phyloP scores from a whole-genome alignment of 1,140 invertebrate genomes.

The Drosophila parabipectinata region DNA sequence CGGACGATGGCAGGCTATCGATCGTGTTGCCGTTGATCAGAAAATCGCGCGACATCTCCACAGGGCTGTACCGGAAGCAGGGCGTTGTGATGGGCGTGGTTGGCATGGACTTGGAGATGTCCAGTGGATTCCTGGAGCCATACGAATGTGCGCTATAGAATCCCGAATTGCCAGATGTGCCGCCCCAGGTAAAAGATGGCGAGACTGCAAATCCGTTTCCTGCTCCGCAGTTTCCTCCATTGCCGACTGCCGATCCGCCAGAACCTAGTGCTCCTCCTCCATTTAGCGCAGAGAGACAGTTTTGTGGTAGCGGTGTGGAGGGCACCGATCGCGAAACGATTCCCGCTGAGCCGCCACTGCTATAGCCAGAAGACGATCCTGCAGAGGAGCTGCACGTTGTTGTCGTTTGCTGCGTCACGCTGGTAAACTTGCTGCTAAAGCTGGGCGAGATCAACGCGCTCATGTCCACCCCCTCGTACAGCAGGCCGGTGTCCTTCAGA shows the following conservation, averaged over 20 bases:
- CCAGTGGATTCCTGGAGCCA: conserved; percentile 53
- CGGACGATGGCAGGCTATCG: conserved; percentile 65
- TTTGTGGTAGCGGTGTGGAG: conserved; percentile 86
- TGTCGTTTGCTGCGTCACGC: conserved; percentile 61
- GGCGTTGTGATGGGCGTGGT: conserved; percentile 86
- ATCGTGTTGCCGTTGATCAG: conserved; percentile 87
- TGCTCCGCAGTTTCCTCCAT: conserved; percentile 19
- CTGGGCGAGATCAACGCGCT: conserved; percentile 66
- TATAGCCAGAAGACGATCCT: conserved; percentile 75
- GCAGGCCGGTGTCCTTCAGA: conserved; percentile 48
- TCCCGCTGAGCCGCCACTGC: conserved; percentile 63
- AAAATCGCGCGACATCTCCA: conserved; percentile 85
- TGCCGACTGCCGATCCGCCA: conserved; percentile 2
- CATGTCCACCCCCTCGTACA: conserved; percentile 74
- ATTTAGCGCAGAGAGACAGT: conserved; percentile 27
- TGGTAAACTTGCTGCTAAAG: conserved; percentile 69
- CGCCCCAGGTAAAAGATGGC: conserved; percentile 61
- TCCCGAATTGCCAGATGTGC: conserved; percentile 31
- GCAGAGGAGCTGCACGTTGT: conserved; percentile 78
- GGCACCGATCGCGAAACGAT: conserved; percentile 87
- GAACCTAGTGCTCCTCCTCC: conserved; percentile 6
- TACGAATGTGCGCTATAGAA: conserved; percentile 28
- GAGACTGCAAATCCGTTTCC: conserved; percentile 54
- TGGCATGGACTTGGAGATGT: conserved; percentile 87
- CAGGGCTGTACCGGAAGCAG: conserved; percentile 86